Evolutionary conservation across 2,888 invertebrate genomes (phyloP).

Genomic region (Polyommatus icarus): DNA sequence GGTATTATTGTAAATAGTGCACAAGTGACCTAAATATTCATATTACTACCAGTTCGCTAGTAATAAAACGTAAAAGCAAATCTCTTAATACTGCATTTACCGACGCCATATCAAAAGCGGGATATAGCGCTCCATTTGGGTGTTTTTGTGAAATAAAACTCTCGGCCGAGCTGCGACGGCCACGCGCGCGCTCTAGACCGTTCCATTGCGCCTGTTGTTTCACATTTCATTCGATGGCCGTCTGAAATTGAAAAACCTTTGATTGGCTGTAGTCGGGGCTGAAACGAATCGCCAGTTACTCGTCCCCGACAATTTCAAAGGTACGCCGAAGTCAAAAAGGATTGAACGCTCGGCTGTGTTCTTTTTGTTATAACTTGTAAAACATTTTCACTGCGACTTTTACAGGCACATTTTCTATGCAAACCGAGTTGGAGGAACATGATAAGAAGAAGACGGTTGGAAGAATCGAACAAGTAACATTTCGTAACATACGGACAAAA

Average conservation of each 20-base stretch:
- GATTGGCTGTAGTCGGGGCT: conserved; percentile 61
- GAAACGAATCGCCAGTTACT: conserved; percentile 55
- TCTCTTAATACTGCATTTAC: neutral
- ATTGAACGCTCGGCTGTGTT: conserved; percentile 50
- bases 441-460: too few relatives aligned
- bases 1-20: neutral
- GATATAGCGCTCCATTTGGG: conserved; percentile 28
- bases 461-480: too few relatives aligned
- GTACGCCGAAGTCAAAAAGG: conserved; percentile 52
- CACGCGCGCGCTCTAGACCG: conserved; percentile 45
- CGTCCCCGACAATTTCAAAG: conserved; percentile 55
- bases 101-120: conserved; percentile 16
- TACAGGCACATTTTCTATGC: neutral
- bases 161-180: conserved; percentile 39
- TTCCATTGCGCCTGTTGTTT: conserved; percentile 59
- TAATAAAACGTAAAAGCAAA: neutral
- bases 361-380: conserved; percentile 18
- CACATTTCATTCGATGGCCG: conserved; percentile 55
- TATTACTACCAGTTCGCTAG: neutral
- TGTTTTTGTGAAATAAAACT: conserved; percentile 42
- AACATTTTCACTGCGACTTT: neutral
- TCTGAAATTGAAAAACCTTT: conserved; percentile 67
- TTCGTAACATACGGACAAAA: too few relatives aligned
- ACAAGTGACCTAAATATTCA: neutral
- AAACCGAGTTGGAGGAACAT: neutral